Base-by-base conservation (phyloP, 2,888 invertebrate genomes). In the Cataglyphis albicans region DNA sequence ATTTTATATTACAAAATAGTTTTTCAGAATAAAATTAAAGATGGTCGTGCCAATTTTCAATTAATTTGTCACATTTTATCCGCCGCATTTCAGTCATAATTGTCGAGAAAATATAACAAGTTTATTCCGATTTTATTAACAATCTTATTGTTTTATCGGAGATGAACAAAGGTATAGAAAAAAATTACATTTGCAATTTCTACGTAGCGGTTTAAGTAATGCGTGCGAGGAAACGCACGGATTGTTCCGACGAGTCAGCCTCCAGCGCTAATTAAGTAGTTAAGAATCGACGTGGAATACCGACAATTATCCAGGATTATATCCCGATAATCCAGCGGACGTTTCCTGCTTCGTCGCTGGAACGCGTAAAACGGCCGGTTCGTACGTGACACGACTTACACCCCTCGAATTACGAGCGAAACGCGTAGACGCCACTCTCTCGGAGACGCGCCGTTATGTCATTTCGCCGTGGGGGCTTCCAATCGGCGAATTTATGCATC, bases 241-340 rank as follows among this genome's bases (percentile, higher is more conserved):
- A 18, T 10, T 59, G 61, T 48, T 70, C 78, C 72, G 72, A 44
- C 52, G 55, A 67, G 38, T 29, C 64, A 48, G 67, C 70, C 72
- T 83, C 80, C 83, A 80, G 81, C 65, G 86, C 83, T 88, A 88
- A 88, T 88, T 88, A 86, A 88, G 88, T 88, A 88, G 89, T 88
- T 87, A 84, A 76, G 64, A 83, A 84, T 86, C 84, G 84, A n/a
- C 68, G 83, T 44, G 64, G 70, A 86, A 82, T 80, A 88, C 65
- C 81, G 57, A 78, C 87, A 88, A 88, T 89, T 73, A 83, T 81
- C 57, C 81, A 35, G 74, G 64, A 72, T 85, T 83, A 64, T 84
- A 76, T 84, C 80, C 76, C 48, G 88, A 83, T 86, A 88, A 85
- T 88, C 74, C 75, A 61, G 76, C 38, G 44, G 78, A 72, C 76